Evolutionary conservation across 1,140 invertebrate genomes (phyloP).

Genomic region (Ips nitidus): DNA sequence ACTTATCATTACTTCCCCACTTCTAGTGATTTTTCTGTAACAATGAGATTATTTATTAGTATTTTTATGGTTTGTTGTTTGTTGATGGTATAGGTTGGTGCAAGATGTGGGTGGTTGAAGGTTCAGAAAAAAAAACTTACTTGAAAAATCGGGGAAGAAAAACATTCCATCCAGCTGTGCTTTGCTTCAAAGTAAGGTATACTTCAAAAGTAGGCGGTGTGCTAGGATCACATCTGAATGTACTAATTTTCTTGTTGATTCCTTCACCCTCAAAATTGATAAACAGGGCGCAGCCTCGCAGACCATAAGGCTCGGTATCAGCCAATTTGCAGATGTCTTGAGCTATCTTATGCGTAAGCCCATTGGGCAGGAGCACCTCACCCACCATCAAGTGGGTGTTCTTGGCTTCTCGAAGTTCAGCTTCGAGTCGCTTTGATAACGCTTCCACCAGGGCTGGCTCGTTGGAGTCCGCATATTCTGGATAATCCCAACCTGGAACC

Average conservation of each 20-base stretch:
- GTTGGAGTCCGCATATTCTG: slow-evolving; percentile 37
- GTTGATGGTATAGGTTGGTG: slow-evolving; percentile 1
- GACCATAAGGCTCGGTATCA: slow-evolving; percentile 82
- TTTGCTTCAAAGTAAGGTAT: slow-evolving; percentile 80
- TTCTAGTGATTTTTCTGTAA: slow-evolving; percentile 50
- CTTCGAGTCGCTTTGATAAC: slow-evolving; percentile 70
- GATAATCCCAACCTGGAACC: slow-evolving; percentile 35
- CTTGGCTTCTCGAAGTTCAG: slow-evolving; percentile 74
- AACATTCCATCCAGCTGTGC: slow-evolving; percentile 77
- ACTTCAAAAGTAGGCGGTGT: slow-evolving; percentile 85
- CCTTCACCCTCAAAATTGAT: slow-evolving; percentile 71
- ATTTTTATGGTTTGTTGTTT: not conserved
- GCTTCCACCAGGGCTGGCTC: slow-evolving; percentile 53
- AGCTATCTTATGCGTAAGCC: slow-evolving; percentile 73
- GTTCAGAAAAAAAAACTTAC: slow-evolving; percentile 61
- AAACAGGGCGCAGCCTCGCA: slow-evolving; percentile 74
- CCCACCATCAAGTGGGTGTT: slow-evolving; percentile 69
- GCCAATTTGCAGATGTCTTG: slow-evolving; percentile 75
- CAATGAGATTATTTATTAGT: slow-evolving; percentile 5
- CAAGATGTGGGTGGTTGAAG: not conserved
- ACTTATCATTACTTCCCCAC: slow-evolving; percentile 50
- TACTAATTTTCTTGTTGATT: slow-evolving; percentile 65
- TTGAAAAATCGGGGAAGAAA: slow-evolving; percentile 82
- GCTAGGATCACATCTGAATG: slow-evolving; percentile 77
- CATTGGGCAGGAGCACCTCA: slow-evolving; percentile 77